phyloP scores from a whole-genome alignment of 2,888 invertebrate genomes.

The Eilema sororculum region DNA sequence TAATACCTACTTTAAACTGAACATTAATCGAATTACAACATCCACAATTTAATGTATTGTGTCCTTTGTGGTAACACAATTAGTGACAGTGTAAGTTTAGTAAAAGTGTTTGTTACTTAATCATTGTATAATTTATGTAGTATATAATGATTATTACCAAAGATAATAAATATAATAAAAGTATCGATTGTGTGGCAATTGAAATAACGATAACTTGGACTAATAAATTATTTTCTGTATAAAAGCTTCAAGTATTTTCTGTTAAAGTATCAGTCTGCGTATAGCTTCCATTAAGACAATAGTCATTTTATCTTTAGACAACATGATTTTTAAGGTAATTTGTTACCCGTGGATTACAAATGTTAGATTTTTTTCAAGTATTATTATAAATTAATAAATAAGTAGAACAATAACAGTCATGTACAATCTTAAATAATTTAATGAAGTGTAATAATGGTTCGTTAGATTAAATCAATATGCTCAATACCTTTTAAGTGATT shows the following conservation, averaged over 20 bases:
- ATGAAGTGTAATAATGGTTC: too few relatives aligned
- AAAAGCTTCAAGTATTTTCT: background rate
- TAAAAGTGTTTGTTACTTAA: background rate
- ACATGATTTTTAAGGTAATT: slow-evolving; percentile 46
- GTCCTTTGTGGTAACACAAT: background rate
- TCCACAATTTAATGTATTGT: background rate
- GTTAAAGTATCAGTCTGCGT: background rate
- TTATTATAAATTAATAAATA: too few relatives aligned
- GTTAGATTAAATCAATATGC: too few relatives aligned
- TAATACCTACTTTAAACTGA: background rate
- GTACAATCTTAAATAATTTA: too few relatives aligned
- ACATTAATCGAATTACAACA: background rate
- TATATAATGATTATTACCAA: too few relatives aligned
- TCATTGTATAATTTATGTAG: background rate
- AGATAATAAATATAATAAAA: background rate
- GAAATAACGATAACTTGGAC: slow-evolving; percentile 4
- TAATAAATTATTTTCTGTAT: background rate
- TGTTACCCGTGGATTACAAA: slow-evolving; percentile 54
- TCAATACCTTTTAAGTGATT: too few relatives aligned
- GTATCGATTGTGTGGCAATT: background rate
- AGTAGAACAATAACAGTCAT: too few relatives aligned
- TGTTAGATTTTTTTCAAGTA: background rate
- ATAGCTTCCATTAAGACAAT: background rate
- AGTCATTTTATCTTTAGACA: background rate
- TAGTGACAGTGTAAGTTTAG: background rate